Percentiles rank a stretch among this genome's conserved stretches.
Evolutionary conservation across 2,888 invertebrate species (phyloP).

Genomic region (Malachius bipustulatus): DNA sequence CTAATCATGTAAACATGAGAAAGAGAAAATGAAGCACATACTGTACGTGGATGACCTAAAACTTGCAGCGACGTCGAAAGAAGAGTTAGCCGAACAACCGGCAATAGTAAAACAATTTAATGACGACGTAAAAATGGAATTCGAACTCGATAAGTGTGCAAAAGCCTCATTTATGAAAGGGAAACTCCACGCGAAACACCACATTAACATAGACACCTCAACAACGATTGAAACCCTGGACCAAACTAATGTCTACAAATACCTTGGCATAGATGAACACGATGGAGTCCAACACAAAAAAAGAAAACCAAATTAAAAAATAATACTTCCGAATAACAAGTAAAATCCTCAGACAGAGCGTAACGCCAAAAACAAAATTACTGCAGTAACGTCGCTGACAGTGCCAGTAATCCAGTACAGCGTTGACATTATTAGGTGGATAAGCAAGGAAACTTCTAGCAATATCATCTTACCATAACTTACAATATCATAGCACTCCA

Average conservation of each 20-base stretch:
- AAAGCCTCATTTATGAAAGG: constrained; percentile 4
- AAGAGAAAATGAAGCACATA: constrained; percentile 5
- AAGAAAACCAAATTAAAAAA: constrained; percentile 6
- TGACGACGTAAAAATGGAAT: constrained; percentile 10
- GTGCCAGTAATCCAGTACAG: constrained; percentile 3
- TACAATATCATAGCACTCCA: constrained; percentile 6
- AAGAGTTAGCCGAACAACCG: constrained; percentile 9
- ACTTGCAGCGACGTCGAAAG: constrained; percentile 3
- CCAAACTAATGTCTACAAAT: constrained; percentile 7
- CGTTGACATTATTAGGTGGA: constrained; percentile 1
- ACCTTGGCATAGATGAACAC: constrained; percentile 7
- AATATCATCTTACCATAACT: too few species aligned
- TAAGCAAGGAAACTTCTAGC: too few species aligned
- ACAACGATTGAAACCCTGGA: constrained; percentile 6
- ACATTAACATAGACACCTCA: not conserved
- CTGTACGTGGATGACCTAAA: constrained; percentile 12
- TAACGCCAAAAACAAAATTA: constrained; percentile 5
- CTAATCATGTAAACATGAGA: constrained; percentile 7
- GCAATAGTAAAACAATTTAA: constrained; percentile 7
- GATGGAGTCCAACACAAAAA: constrained; percentile 6
- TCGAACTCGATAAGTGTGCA: constrained; percentile 10
- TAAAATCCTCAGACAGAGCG: not conserved
- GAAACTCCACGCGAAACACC: not conserved
- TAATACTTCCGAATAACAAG: not conserved
- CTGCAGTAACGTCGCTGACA: not conserved